Conservation (phyloP, 2,888 invertebrate genomes). For the Dromius quadrimaculatus region DNA sequence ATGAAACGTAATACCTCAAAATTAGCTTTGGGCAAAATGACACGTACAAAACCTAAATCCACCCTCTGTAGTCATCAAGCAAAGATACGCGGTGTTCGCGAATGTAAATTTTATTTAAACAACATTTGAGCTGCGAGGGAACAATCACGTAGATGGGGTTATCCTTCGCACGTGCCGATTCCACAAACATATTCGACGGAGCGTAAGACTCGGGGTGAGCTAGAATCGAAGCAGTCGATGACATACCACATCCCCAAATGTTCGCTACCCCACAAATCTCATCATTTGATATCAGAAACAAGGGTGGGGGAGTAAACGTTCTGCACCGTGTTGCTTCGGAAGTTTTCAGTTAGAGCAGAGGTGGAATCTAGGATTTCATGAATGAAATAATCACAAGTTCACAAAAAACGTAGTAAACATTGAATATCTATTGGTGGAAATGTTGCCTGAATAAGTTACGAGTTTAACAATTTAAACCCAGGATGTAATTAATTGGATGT, state of each 20-base stretch:
- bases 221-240: conserved; percentile 7
- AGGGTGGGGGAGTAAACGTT: background rate
- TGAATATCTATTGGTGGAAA: conserved; percentile 30
- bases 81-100: conserved; percentile 32
- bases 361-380: conserved; percentile 4
- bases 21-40: background rate
- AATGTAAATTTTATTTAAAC: conserved; percentile 50
- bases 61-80: background rate
- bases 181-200: conserved; percentile 32
- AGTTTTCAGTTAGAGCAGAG: conserved; percentile 9
- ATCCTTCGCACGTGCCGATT: conserved; percentile 38
- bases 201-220: background rate
- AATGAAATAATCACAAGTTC: no score
- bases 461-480: conserved; percentile 41
- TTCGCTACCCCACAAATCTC: conserved; percentile 14
- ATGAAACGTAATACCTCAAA: background rate
- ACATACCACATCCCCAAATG: conserved; percentile 16
- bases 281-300: conserved; percentile 11
- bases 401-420: no score
- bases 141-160: conserved; percentile 45
- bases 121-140: conserved; percentile 23
- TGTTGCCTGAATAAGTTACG: conserved; percentile 39
- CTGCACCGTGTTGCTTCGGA: conserved; percentile 22
- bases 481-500: conserved; percentile 43
- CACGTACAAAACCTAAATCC: background rate